Conservation (phyloP, 2,888 invertebrate species). For the Lycia hirtaria region DNA sequence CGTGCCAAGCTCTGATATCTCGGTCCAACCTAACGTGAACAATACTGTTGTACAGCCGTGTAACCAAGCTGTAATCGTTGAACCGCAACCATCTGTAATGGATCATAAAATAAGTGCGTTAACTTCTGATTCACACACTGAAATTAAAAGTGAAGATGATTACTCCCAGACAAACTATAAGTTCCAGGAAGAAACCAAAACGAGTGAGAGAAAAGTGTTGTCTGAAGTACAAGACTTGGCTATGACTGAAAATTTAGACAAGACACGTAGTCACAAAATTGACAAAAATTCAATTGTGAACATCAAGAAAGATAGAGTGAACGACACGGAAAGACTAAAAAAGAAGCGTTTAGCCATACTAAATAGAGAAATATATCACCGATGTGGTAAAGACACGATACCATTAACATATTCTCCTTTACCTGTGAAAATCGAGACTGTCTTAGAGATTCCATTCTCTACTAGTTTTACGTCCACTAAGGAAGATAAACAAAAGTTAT, state of each 20-base stretch:
- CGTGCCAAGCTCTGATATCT: slow-evolving; percentile 24
- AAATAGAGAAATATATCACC: slow-evolving; percentile 59
- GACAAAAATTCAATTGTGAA: slow-evolving; percentile 26
- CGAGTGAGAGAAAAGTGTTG: slow-evolving; percentile 55
- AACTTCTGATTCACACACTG: slow-evolving; percentile 4
- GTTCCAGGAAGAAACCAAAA: slow-evolving; percentile 45
- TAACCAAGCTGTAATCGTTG: slow-evolving; percentile 12
- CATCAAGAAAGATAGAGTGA: slow-evolving; percentile 9
- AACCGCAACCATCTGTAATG: not conserved
- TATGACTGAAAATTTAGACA: slow-evolving; percentile 33
- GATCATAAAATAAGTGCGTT: not conserved
- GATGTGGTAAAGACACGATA: slow-evolving; percentile 55
- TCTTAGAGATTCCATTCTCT: not conserved
- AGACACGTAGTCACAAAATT: slow-evolving; percentile 16
- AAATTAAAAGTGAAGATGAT: slow-evolving; percentile 22
- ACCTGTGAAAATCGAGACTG: slow-evolving; percentile 5
- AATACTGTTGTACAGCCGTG: slow-evolving; percentile 5
- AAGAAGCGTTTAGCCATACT: slow-evolving; percentile 66
- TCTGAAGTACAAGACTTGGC: slow-evolving; percentile 62
- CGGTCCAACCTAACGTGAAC: slow-evolving; percentile 21
- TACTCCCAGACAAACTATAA: slow-evolving; percentile 6
- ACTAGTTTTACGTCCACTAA: not conserved
- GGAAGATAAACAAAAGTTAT: slow-evolving; percentile 1
- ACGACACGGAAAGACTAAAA: slow-evolving; percentile 56
- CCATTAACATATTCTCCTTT: slow-evolving; percentile 61